A percentile compares a stretch with the other conserved stretches of the same genome.
Evolutionary conservation across 2,113 vertebrate species (phyloP).

Genomic region (Equus quagga): DNA sequence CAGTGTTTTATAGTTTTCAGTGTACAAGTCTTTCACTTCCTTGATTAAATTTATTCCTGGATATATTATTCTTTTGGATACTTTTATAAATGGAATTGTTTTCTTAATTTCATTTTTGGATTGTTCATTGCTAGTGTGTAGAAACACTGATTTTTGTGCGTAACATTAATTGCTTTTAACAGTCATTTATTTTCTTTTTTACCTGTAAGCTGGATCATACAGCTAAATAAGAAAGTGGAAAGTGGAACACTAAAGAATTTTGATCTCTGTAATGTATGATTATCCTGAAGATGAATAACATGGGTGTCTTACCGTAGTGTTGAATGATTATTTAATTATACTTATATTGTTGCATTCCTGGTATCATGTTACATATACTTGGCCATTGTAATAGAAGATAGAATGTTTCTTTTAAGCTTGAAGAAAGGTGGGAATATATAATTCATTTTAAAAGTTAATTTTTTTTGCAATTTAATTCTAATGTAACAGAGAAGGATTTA

Average conservation of each 20-base stretch:
- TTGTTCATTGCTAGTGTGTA: background rate
- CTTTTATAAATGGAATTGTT: background rate
- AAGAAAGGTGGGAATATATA: background rate
- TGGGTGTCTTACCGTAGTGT: background rate
- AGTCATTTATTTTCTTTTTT: slow-evolving; percentile 7
- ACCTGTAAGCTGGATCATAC: background rate
- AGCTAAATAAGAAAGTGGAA: background rate
- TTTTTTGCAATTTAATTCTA: background rate
- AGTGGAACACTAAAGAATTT: background rate
- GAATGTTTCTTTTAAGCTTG: background rate
- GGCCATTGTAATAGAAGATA: slow-evolving; percentile 4
- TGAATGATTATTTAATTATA: background rate
- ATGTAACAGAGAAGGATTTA: background rate
- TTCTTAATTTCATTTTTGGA: background rate
- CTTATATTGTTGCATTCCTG: background rate
- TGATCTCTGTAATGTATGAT: background rate
- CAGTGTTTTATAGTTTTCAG: background rate
- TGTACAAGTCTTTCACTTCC: background rate
- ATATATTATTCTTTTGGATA: background rate
- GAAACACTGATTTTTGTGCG: background rate
- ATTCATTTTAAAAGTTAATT: background rate
- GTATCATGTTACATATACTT: background rate
- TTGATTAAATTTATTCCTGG: background rate
- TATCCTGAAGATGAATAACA: background rate
- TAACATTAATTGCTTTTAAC: background rate